Conservation (phyloP, 2,888 invertebrate genomes). For the Diarsia rubi region DNA sequence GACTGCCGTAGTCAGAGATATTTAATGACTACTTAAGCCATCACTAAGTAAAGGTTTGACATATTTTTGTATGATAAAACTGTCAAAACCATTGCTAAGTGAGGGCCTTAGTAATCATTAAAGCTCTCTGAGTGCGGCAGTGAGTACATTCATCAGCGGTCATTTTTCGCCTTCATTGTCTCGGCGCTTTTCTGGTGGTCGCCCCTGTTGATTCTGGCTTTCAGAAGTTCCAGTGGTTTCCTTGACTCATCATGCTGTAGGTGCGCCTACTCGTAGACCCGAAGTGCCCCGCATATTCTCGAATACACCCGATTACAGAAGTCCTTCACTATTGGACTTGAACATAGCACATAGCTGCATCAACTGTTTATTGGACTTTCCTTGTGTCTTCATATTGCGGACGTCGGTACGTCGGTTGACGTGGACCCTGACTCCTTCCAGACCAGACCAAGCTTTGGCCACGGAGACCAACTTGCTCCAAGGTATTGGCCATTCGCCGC, state of each 20-base stretch:
- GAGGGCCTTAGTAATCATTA: no score
- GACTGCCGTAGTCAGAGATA: no score
- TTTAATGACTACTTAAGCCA: no score
- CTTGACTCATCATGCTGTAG: background rate
- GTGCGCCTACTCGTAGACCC: conserved; percentile 76
- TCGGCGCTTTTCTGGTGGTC: no score
- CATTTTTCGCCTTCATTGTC: conserved; percentile 38
- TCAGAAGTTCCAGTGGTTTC: no score
- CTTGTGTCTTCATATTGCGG: conserved; percentile 65
- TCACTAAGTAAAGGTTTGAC: no score
- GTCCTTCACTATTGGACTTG: conserved; percentile 72
- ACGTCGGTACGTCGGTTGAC: conserved; percentile 78
- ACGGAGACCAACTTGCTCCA: conserved; percentile 81
- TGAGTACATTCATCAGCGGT: no score
- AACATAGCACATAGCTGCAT: conserved; percentile 77
- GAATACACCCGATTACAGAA: conserved; percentile 63
- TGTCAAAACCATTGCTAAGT: no score
- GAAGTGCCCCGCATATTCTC: conserved; percentile 20
- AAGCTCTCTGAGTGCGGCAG: no score
- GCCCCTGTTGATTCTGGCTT: no score
- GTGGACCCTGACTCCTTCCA: conserved; percentile 81
- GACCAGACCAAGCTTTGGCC: conserved; percentile 78
- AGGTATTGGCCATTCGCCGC: conserved; percentile 83
- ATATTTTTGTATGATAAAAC: no score
- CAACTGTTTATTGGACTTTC: conserved; percentile 75